These are phyloP conservation scores for Ormyrus nitidulus DNA, from an alignment of 2,888 invertebrate genomes.

Conservation along the genomic window DNA sequence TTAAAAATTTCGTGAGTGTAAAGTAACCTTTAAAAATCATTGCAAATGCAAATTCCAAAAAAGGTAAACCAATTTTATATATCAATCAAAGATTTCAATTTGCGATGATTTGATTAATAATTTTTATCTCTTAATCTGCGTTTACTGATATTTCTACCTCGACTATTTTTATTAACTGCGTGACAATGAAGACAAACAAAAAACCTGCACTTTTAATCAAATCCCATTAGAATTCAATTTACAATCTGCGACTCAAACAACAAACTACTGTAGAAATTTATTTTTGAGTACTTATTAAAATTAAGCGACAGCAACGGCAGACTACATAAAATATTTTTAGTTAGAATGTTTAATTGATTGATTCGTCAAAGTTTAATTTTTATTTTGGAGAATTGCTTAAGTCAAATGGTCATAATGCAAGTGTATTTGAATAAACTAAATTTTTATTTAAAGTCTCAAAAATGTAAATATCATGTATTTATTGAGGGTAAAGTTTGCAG, in stretches of 20 bases:
- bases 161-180: constrained; percentile 43
- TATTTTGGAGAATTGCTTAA: constrained; percentile 44
- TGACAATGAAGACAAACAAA: constrained; percentile 35
- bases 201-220: constrained; percentile 6
- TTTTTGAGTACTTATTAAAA: constrained; percentile 48
- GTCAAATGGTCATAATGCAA: constrained; percentile 54
- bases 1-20: constrained; percentile 27
- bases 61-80: constrained; percentile 33
- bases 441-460: constrained; percentile 1
- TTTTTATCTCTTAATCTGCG: constrained; percentile 28
- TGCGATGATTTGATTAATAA: constrained; percentile 35
- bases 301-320: neutral
- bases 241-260: neutral
- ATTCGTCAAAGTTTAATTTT: constrained; percentile 25
- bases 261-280: constrained; percentile 28
- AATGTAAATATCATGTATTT: constrained; percentile 46
- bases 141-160: constrained; percentile 45
- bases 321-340: constrained; percentile 29
- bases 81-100: constrained; percentile 24
- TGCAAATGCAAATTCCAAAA: constrained; percentile 14
- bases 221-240: constrained; percentile 19
- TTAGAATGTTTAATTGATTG: constrained; percentile 37
- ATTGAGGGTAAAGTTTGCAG: constrained; percentile 22
- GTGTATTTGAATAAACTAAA: constrained; percentile 34
- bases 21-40: constrained; percentile 21